phyloP scores from a whole-genome alignment of 2,888 invertebrate species.

The Orthosia cruda region DNA sequence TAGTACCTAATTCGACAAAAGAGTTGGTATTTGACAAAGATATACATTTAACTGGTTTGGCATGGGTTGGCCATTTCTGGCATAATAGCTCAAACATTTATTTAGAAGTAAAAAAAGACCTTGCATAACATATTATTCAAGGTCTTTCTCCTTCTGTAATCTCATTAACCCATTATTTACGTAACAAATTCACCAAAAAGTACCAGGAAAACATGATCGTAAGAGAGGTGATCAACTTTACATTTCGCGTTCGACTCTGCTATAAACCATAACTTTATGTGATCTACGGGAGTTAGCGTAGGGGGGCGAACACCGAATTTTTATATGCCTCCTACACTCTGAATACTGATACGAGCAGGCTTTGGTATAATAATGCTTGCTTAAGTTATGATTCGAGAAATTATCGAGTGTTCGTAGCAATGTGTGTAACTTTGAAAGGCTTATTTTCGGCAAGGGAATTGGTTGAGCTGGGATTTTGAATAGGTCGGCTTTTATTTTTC shows the following conservation, averaged over 20 bases:
- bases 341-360: slow-evolving; percentile 77
- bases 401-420: slow-evolving; percentile 31
- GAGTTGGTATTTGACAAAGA: no score
- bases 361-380: slow-evolving; percentile 48
- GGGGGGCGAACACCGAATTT: slow-evolving; percentile 77
- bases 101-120: neutral
- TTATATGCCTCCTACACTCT: slow-evolving; percentile 75
- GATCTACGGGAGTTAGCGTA: slow-evolving; percentile 80
- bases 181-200: slow-evolving; percentile 31
- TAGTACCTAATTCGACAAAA: no score
- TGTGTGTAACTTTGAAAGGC: slow-evolving; percentile 15
- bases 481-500: neutral
- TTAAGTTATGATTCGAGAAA: slow-evolving; percentile 59
- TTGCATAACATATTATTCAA: neutral
- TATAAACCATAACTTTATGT: slow-evolving; percentile 86
- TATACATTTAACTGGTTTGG: no score
- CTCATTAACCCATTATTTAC: slow-evolving; percentile 34
- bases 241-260: slow-evolving; percentile 78
- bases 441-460: slow-evolving; percentile 2
- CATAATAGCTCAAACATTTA: neutral
- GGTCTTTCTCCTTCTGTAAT: neutral
- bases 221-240: slow-evolving; percentile 73
- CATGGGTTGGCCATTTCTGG: no score
- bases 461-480: neutral
- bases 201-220: slow-evolving; percentile 58